These are phyloP conservation scores for Clarias pachynema DNA, from an alignment of 2,797 vertebrate genomes.

Conservation along the genomic window DNA sequence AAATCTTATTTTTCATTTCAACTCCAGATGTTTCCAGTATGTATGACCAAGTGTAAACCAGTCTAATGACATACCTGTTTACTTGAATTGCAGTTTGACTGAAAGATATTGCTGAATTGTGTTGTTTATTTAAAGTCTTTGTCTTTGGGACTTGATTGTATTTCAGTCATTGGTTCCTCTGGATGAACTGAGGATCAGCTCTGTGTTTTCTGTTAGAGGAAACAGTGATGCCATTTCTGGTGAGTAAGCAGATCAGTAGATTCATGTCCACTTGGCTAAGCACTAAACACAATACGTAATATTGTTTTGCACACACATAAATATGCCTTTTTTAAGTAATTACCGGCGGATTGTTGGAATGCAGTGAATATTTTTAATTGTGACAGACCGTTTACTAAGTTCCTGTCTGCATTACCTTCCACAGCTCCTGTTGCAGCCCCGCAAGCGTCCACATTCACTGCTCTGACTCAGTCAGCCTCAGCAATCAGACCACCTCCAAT, in stretches of 20 bases:
- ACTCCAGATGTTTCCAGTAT: background rate
- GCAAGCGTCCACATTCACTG: slow-evolving; percentile 37
- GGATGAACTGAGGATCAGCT: slow-evolving; percentile 95
- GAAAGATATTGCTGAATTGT: background rate
- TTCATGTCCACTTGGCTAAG: background rate
- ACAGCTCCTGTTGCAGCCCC: slow-evolving; percentile 40
- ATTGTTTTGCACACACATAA: background rate
- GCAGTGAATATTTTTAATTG: background rate
- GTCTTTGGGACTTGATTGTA: background rate
- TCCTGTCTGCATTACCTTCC: background rate
- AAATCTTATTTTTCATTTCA: background rate
- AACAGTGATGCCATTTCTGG: slow-evolving; percentile 65
- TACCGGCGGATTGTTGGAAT: background rate
- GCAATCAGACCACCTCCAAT: slow-evolving; percentile 48
- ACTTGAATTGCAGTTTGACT: background rate
- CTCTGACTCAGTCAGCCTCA: slow-evolving; percentile 34
- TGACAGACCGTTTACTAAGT: background rate
- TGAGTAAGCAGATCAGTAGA: slow-evolving; percentile 51
- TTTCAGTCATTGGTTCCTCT: slow-evolving; percentile 68
- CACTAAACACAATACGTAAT: too few relatives aligned
- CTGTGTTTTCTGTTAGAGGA: slow-evolving; percentile 75
- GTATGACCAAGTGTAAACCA: background rate
- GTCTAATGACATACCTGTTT: too few relatives aligned
- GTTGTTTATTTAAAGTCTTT: background rate
- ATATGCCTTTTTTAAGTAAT: background rate